Evolutionary conservation across 2,113 vertebrate species (phyloP).

Genomic region (human (Homo sapiens)): DNA sequence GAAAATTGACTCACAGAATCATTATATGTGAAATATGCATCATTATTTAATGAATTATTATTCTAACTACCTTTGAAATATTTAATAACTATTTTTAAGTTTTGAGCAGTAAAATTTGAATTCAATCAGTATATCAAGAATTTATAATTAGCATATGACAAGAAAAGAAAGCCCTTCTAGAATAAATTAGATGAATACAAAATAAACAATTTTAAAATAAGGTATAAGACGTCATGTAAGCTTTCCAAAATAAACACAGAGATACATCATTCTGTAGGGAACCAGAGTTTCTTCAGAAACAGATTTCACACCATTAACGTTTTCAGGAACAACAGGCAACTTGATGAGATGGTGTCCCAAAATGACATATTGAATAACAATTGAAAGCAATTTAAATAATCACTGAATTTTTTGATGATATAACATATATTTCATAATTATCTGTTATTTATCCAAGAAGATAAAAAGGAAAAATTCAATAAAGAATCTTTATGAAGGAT

Average conservation of each 20-base stretch:
- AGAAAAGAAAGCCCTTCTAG: background rate
- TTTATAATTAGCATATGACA: background rate
- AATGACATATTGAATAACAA: background rate
- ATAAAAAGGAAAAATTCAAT: background rate
- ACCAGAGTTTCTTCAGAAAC: background rate
- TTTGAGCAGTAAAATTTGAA: background rate
- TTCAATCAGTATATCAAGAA: background rate
- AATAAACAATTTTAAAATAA: background rate
- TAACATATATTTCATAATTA: background rate
- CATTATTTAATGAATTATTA: background rate
- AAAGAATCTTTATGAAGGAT: background rate
- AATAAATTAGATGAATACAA: background rate
- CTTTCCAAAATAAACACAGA: conserved; percentile 16
- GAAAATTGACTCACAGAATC: background rate
- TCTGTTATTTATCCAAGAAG: background rate
- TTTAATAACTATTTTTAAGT: background rate
- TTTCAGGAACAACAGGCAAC: background rate
- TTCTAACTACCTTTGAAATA: background rate
- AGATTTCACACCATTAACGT: background rate
- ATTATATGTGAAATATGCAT: background rate
- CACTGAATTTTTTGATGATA: background rate
- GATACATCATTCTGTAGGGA: background rate
- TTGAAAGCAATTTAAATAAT: background rate
- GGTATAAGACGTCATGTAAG: background rate
- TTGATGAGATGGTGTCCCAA: background rate